These are phyloP conservation scores for Tautogolabrus adspersus DNA, from an alignment of 2,113 vertebrate genomes.

Conservation along the genomic window DNA sequence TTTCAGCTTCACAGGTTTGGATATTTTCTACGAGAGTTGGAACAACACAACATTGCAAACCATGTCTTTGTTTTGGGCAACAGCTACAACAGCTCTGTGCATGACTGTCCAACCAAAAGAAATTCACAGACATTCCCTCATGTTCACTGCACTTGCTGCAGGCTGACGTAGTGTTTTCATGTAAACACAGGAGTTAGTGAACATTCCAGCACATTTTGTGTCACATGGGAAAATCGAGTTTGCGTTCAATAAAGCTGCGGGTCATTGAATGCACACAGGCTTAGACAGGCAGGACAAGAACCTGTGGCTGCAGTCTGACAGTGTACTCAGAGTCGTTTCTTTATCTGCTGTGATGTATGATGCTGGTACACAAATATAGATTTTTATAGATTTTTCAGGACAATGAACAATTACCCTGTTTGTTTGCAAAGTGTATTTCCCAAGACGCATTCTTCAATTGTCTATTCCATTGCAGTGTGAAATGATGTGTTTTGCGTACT, in stretches of 20 bases:
- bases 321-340: slow-evolving; percentile 5
- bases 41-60: slow-evolving; percentile 42
- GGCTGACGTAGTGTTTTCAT: slow-evolving; percentile 61
- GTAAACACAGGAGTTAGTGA: slow-evolving; percentile 49
- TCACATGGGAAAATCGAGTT: slow-evolving; percentile 60
- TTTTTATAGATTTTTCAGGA: slow-evolving; percentile 37
- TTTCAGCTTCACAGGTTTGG: slow-evolving; percentile 23
- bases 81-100: slow-evolving; percentile 26
- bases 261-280: slow-evolving; percentile 14
- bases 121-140: slow-evolving; percentile 22
- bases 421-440: background rate
- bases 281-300: slow-evolving; percentile 10
- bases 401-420: slow-evolving; percentile 38
- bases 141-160: slow-evolving; percentile 12
- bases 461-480: slow-evolving; percentile 1
- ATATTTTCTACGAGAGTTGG: slow-evolving; percentile 28
- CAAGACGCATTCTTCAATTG: slow-evolving; percentile 4
- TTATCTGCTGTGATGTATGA: slow-evolving; percentile 30
- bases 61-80: slow-evolving; percentile 64
- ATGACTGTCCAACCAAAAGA: slow-evolving; percentile 1
- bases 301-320: slow-evolving; percentile 3
- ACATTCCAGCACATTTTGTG: slow-evolving; percentile 36
- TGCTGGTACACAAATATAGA: slow-evolving; percentile 28
- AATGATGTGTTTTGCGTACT: slow-evolving; percentile 5
- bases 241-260: slow-evolving; percentile 13